Evolutionary conservation across 2,888 invertebrate genomes (phyloP), one percentile per base, ranked within the genome.

Genomic region (Leptopterna dolabrata): DNA sequence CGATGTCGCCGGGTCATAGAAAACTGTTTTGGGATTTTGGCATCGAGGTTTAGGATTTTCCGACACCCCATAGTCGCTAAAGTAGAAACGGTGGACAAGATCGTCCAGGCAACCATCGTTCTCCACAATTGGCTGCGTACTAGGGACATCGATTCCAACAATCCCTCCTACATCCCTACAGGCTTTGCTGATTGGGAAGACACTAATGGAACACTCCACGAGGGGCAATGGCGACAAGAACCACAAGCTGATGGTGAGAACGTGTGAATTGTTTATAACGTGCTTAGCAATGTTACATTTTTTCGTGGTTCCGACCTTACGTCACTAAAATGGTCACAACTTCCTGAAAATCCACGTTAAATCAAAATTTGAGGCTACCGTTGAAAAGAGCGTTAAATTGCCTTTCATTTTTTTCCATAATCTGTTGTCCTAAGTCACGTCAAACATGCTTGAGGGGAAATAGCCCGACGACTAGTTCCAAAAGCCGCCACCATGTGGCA

Each of bases 191-290:
- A 76, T 41, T 41, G 19, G 41, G 29, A 76, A 36, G 78, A 78
- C 45, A 24, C 3, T 55, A 30, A 82, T 55, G 82, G 82, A 16
- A 51, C 82, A 82, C 47, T 82, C 47, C 30, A 47, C 29, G 51
- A 51, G 55, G 82, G 82, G 29, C 55, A 47, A 82, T 82, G 82
- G 82, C 30, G 82, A 55, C 51, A 82, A 82, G 82, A 82, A 55
- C 82, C 55, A 27, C 82, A 51, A 51, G 7, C 82, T 27, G 55
- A 47, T 82, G 82, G 82, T 82, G 82, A 82, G 82, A 78, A 78
- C 43, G 45, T 43, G 45, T 76, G 16, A 9, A 76, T 76, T 30
- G 76, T 76, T 76, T 16, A 30, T 36, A n/a, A 76, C 30, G 30
- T 71, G 71, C 30, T n/a, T 71, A 71, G 6, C 71, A 71, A 71